Evolutionary conservation across 2,797 vertebrate genomes (phyloP).

Genomic region (Uromys caudimaculatus): DNA sequence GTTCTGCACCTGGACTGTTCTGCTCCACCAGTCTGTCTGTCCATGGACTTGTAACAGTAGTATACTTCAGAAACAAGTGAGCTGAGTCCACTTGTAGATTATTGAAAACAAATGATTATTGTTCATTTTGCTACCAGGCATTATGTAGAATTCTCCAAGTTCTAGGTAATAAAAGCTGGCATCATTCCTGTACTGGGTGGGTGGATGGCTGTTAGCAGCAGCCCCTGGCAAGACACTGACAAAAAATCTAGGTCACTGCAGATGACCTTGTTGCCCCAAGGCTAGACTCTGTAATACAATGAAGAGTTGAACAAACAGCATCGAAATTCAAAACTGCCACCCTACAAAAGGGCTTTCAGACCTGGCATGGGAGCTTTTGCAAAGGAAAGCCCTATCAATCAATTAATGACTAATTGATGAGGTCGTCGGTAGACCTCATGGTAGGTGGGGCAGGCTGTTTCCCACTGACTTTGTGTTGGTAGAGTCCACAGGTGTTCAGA

Average conservation of each 20-base stretch:
- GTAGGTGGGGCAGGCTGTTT: background rate
- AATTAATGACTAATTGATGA: background rate
- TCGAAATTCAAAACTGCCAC: background rate
- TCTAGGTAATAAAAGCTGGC: background rate
- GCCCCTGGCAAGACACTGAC: background rate
- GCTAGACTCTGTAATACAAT: background rate
- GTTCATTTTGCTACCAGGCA: background rate
- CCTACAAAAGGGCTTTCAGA: background rate
- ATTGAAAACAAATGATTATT: background rate
- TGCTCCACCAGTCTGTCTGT: background rate
- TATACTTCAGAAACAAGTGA: background rate
- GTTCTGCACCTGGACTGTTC: background rate
- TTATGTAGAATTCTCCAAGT: background rate
- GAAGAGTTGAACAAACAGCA: background rate
- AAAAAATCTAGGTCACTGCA: background rate
- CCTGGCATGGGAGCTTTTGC: too few relatives aligned
- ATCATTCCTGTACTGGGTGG: background rate
- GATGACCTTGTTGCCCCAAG: background rate
- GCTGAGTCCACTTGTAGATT: background rate
- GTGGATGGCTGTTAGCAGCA: background rate
- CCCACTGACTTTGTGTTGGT: background rate
- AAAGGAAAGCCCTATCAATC: background rate
- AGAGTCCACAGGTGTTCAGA: background rate
- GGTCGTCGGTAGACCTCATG: background rate
- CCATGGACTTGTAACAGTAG: background rate